phyloP scores from a whole-genome alignment of 2,113 vertebrate genomes.

The Cottus gobio region DNA sequence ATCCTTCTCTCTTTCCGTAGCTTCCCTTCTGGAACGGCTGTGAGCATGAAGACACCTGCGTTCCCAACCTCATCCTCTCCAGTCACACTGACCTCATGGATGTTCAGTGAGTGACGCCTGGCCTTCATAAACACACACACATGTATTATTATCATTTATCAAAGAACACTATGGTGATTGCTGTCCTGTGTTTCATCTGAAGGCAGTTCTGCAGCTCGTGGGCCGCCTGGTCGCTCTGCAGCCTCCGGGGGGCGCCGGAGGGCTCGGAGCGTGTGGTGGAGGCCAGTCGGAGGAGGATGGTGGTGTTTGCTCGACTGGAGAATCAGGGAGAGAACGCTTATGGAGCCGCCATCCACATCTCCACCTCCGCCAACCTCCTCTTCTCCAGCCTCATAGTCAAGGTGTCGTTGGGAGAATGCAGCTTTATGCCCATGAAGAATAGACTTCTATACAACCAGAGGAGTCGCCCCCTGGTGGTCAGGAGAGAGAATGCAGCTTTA shows the following conservation, averaged over 20 bases:
- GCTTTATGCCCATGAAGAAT: too few relatives aligned
- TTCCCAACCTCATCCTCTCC: constrained; percentile 89
- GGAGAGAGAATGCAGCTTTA: not conserved
- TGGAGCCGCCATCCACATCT: constrained; percentile 85
- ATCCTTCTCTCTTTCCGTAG: constrained; percentile 64
- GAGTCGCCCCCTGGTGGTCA: not conserved
- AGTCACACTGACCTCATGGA: constrained; percentile 86
- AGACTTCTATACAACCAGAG: not conserved
- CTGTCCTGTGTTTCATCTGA: constrained; percentile 1
- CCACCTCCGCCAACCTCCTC: constrained; percentile 90
- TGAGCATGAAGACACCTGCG: constrained; percentile 90
- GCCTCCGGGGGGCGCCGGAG: constrained; percentile 4
- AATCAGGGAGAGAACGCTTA: constrained; percentile 95
- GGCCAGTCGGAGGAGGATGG: constrained; percentile 84
- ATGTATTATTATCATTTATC: not conserved
- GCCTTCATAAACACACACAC: not conserved
- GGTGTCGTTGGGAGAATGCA: constrained; percentile 78
- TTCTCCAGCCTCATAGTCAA: constrained; percentile 91
- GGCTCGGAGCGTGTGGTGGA: constrained; percentile 82
- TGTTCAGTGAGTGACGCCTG: constrained; percentile 77
- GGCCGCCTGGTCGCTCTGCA: constrained; percentile 61
- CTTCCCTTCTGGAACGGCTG: constrained; percentile 98
- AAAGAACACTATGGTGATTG: not conserved
- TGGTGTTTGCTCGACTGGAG: constrained; percentile 85
- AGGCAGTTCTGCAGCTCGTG: constrained; percentile 87